Conservation (phyloP, 2,797 vertebrate species). For the Gorsachius magnificus region DNA sequence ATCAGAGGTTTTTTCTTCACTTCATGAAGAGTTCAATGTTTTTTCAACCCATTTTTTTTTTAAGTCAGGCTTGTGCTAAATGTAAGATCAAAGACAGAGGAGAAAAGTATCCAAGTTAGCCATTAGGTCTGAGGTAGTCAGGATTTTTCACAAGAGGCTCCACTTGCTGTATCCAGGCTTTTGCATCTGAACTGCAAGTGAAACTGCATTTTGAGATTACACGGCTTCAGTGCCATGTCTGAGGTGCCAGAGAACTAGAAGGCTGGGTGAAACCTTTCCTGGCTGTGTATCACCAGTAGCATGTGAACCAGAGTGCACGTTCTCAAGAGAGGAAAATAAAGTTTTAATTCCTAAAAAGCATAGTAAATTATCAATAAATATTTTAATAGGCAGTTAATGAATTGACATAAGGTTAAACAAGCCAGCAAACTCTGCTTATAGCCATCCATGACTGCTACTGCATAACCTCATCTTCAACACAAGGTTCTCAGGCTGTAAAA, state of each 20-base stretch:
- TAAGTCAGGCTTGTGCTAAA: neutral
- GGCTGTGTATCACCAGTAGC: neutral
- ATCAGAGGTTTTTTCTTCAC: neutral
- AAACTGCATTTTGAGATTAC: neutral
- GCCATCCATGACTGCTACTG: neutral
- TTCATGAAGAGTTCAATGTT: neutral
- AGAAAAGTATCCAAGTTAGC: neutral
- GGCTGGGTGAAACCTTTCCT: neutral
- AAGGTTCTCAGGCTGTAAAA: neutral
- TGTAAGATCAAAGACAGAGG: neutral
- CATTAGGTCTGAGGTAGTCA: neutral
- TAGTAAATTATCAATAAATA: neutral
- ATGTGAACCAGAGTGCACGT: neutral
- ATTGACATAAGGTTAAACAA: neutral
- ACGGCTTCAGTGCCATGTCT: neutral
- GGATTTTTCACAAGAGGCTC: neutral
- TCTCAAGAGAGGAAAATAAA: neutral
- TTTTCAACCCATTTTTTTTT: neutral
- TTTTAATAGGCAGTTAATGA: neutral
- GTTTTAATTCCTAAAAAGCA: neutral
- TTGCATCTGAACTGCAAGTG: neutral
- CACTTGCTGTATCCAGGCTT: neutral
- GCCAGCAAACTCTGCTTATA: neutral
- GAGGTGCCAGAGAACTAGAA: neutral
- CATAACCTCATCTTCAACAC: neutral